phyloP scores from a whole-genome alignment of 2,113 vertebrate species.

The Strix aluco region DNA sequence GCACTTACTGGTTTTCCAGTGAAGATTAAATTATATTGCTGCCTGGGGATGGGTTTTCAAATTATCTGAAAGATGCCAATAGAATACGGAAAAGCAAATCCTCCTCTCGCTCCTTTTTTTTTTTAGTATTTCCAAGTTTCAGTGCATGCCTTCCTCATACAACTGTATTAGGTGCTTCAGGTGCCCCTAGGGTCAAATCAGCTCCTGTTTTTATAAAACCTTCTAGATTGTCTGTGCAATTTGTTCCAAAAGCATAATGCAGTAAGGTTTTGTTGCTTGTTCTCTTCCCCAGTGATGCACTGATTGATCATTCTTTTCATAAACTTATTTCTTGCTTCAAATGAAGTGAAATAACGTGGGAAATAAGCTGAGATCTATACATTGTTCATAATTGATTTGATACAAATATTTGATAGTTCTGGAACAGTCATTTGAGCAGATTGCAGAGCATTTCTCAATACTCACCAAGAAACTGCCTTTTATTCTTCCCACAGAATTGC shows the following conservation, averaged over 20 bases:
- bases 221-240: not conserved
- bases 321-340: conserved; percentile 13
- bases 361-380: conserved; percentile 25
- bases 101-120: not conserved
- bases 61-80: not conserved
- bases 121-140: not conserved
- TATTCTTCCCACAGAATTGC: not conserved
- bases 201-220: not conserved
- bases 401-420: not conserved
- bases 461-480: not conserved
- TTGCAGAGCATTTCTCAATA: not conserved
- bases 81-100: not conserved
- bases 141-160: not conserved
- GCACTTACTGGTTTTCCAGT: not conserved
- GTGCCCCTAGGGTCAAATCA: not conserved
- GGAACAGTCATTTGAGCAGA: not conserved
- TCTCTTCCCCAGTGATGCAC: not conserved
- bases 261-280: not conserved
- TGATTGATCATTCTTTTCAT: not conserved
- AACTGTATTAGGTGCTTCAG: not conserved
- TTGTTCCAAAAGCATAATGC: not conserved
- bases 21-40: not conserved
- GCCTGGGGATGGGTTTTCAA: not conserved
- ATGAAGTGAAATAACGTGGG: conserved; percentile 33
- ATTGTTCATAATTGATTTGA: conserved; percentile 24